Evolutionary conservation across 2,888 invertebrate species (phyloP), one percentile per base, ranked within the genome.

Genomic region (Hirtodrosophila duncani): DNA sequence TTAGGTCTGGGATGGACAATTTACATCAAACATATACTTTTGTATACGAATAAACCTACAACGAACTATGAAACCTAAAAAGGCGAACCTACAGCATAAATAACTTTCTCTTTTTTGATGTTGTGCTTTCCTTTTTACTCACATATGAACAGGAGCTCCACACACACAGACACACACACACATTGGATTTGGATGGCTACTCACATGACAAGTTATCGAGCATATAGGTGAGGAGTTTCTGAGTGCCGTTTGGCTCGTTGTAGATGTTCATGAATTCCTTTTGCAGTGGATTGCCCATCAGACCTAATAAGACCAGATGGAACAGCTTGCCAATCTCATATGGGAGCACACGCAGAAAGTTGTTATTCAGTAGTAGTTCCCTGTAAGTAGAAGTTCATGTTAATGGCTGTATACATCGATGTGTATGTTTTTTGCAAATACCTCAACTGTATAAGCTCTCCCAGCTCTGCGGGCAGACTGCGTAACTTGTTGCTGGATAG

Each of bases 311-410:
- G 88, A 97, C 95, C 65, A 99, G 91, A 88, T 98, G 96, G 88
- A 99, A 99, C 80, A 99, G 90, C 88, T 97, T 97, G 75, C 99
- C 99, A 80, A 99, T 90, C 89, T 99, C 98, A 88, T 95, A 98
- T 2, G 99, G 99, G 83, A 99, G 89, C 75, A 94, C 93, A 68
- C 98, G 91, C 77, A 99, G 91, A 88, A 93, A 93, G 89, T 99
- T 99, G 88, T 98, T 93, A 88, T 95, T 95, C 71, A 99, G 89
- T 83, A 95, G 91, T 79, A 99, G 91, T 89, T 99, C 98, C 88
- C 97, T 95, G 89, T 10, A 78, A 41, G 31, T 33, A 52, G 31
- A 9, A 9, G 68, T 49, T 17, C 24, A 16, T 36, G n/a, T 23
- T 23, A n/a, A 8, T 8, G 11, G 9, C 23, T 21, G 10, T 18